Base-by-base conservation (phyloP, 2,888 invertebrate species). In the Athalia cordata region DNA sequence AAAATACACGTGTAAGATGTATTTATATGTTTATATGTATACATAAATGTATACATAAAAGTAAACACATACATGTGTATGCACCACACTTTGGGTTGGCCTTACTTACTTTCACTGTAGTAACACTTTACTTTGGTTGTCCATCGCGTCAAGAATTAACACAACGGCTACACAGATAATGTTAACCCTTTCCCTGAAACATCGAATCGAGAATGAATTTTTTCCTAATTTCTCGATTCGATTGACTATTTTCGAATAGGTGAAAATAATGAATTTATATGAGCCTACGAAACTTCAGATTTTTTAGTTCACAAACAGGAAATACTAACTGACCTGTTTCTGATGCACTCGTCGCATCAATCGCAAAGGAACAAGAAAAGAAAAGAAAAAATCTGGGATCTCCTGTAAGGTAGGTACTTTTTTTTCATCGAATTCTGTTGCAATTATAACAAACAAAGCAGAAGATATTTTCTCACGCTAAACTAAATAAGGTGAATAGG, bases 31-130 rank as follows among this genome's bases (percentile, higher is more conserved):
- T 29, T 29, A 29, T 59, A n/a, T 72, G 45, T 72, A 57, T 50
- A 75, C 45, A 6, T 57, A 49, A 49, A 49, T 50, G 62, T 59
- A 49, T 49, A 49, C 29, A 50, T 15, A 15, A 50, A 29, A 62
- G 59, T 75, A 75, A 29, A 62, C 29, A 62, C 43, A 43, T n/a
- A 29, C 11, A 62, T 13, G 45, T 45, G 50, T 68, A 43, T 52
- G 45, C 61, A 5, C 49, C 5, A 50, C 84, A 86, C 85, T 85
- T 62, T 86, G 86, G 87, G 83, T 82, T 77, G 83, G 83, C 84
- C 83, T 83, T 81, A 80, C 83, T 84, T 81, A 88, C 88, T 88
- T 88, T 88, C 88, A 88, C 88, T 86, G 79, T 82, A 43, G 43
- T 45, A 59, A 52, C 64, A 29, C 72, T 75, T 62, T 11, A n/a